Conservation (phyloP, 2,888 invertebrate genomes). For the Sesia apiformis region DNA sequence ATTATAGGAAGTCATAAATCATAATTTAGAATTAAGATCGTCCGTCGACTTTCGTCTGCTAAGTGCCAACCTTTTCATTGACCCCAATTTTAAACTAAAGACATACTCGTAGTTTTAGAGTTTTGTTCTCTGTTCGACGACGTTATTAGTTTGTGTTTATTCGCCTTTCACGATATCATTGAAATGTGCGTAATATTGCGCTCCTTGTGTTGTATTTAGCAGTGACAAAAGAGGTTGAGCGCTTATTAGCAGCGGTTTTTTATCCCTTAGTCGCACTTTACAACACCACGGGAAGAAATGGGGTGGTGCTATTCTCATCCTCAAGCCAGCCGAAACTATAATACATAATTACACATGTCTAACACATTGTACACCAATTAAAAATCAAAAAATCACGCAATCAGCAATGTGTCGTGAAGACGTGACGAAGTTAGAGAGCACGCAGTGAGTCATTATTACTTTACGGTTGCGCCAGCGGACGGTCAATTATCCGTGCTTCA, state of each 20-base stretch:
- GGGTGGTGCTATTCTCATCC: no score
- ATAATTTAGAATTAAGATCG: no score
- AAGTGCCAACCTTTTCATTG: slow-evolving; percentile 25
- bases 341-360: no score
- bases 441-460: no score
- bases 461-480: slow-evolving; percentile 10
- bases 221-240: no score
- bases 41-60: background rate
- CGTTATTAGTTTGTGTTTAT: slow-evolving; percentile 18
- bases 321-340: no score
- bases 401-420: slow-evolving; percentile 18
- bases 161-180: slow-evolving; percentile 35
- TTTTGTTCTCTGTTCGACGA: slow-evolving; percentile 33
- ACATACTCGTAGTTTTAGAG: slow-evolving; percentile 19
- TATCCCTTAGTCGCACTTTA: no score
- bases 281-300: no score
- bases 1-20: no score
- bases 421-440: slow-evolving; percentile 5
- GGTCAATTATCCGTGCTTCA: slow-evolving; percentile 26
- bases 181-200: slow-evolving; percentile 15
- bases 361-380: no score
- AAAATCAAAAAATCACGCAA: slow-evolving; percentile 13
- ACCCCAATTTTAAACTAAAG: slow-evolving; percentile 28
- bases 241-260: no score
- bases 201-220: no score